A percentile compares a stretch with the other conserved stretches of the same genome.
These are phyloP conservation scores for human (Homo sapiens) DNA, from an alignment of 2,113 vertebrate species.

Conservation along the genomic window GRCh38 chr3:89311001-89311500, in stretches of 20 bases:
- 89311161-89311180: background rate
- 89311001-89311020: background rate
- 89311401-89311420: background rate
- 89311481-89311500: conserved; percentile 9
- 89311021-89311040: background rate
- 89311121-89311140: background rate
- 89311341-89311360: background rate
- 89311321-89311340: background rate
- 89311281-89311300: background rate
- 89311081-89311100: background rate
- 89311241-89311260: background rate
- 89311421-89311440: background rate
- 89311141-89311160: background rate
- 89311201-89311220: background rate
- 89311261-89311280: conserved; percentile 26
- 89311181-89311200: background rate
- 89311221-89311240: background rate
- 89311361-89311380: background rate
- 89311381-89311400: background rate
- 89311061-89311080: background rate
- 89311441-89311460: background rate
- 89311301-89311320: background rate
- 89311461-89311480: background rate
- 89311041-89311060: background rate
- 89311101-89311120: background rate